Conservation (phyloP, 2,113 vertebrate species). For the Notothenia coriiceps region DNA sequence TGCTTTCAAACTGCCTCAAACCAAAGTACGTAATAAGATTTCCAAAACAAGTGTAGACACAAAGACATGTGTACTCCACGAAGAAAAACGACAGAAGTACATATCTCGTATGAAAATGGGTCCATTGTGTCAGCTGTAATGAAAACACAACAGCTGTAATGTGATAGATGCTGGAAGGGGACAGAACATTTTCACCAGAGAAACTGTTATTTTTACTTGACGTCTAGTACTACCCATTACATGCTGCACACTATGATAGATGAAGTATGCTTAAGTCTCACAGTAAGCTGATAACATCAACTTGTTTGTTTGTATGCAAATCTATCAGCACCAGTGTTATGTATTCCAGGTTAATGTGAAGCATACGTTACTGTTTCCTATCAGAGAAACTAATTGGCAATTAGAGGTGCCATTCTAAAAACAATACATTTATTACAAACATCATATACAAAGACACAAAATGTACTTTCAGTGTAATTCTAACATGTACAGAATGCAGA, state of each 20-base stretch:
- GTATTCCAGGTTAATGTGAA: not conserved
- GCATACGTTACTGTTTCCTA: not conserved
- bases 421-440: constrained; percentile 1
- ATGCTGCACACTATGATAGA: constrained; percentile 1
- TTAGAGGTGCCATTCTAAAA: not conserved
- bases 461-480: too few species aligned
- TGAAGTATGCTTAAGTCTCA: constrained; percentile 4
- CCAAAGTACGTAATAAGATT: constrained; percentile 22
- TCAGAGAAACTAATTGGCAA: not conserved
- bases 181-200: not conserved
- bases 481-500: constrained; percentile 4
- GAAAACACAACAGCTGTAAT: constrained; percentile 2
- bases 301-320: constrained; percentile 33
- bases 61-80: not conserved
- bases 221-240: not conserved
- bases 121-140: not conserved
- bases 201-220: constrained; percentile 7
- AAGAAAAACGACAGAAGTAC: not conserved
- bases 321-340: not conserved
- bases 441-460: not conserved
- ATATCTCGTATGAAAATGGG: not conserved
- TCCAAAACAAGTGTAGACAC: constrained; percentile 3
- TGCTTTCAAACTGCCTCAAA: constrained; percentile 1
- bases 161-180: not conserved
- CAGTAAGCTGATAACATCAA: not conserved